Evolutionary conservation across 2,888 invertebrate species (phyloP), one percentile per base, ranked within the genome.

Genomic region (Syrista parreyssii): DNA sequence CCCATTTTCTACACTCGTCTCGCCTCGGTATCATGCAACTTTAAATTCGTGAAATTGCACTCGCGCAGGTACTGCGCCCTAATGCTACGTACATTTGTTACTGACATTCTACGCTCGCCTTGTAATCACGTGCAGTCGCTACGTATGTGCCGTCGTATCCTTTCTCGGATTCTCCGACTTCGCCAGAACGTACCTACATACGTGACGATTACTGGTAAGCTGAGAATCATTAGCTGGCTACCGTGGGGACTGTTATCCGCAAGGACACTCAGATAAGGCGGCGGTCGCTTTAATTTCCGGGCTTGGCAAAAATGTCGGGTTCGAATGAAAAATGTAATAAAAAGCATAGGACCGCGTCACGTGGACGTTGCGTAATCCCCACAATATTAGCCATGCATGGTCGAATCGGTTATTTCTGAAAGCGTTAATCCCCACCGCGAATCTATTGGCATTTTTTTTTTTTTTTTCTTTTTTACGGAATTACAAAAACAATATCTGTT

Each of bases 41-140:
- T 82, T 81, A 79, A 81, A 80, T 77, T 75, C 75, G 69, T 76
- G 78, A 78, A 82, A 82, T 82, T 81, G 77, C 80, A 75, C 69
- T 32, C 31, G 55, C 55, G 55, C 23, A 9, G 4, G 9, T 36
- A 36, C 23, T 55, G 2, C 23, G 2, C 55, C 23, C 15, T 55
- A 23, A 0, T 23, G 55, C 55, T 55, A 9, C 55, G 23, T 55
- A 55, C 55, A 15, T 55, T 55, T 55, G 9, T 55, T 23, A 55
- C 55, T 55, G 55, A 55, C 55, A 55, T 55, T 23, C 55, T 55
- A 55, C 9, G 55, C 55, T 55, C 23, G 23, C 9, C 55, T 15
- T 9, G 55, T 55, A 55, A 55, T 55, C 55, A 55, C 55, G 55
- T 55, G 9, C 55, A 55, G 55, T 23, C 9, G 23, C 55, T 23